Base-by-base conservation (phyloP, 2,797 vertebrate species). In the Lithobates sylvaticus region DNA sequence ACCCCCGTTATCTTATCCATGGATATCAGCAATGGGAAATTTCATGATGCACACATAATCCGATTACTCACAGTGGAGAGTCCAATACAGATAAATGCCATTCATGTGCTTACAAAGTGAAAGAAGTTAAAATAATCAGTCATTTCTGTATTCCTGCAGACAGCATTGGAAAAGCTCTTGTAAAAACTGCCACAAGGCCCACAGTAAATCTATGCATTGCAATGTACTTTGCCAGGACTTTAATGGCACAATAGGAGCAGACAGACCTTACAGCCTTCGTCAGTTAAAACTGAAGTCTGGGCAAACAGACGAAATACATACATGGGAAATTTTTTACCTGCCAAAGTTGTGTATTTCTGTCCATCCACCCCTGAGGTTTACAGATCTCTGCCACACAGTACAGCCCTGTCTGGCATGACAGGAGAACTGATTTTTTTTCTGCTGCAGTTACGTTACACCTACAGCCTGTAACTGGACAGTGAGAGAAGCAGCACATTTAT, bases 31-130 rank as follows among this genome's bases (percentile, higher is more conserved):
- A 58, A 64, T 29, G 26, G 21, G 74, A 27, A 34, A 77, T 23
- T 70, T 16, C 1, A 12, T 50, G 78, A 70, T 4, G 78, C 78
- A 47, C 27, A 67, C 15, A 29, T 69, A 80, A 80, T 70, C 10
- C 10, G 32, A 54, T 80, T 50, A 69, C 21, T 80, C 3, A 47
- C 65, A 54, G 65, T 29, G 16, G 42, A 13, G 16, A 70, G 39
- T 68, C 15, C 77, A 16, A 64, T 77, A 36, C 10, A 34, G 54
- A n/a, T n/a, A 21, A 78, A 64, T 18, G 39, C 42, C 58, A 47
- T 68, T 69, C 77, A 29, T 69, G 26, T 36, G 61, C 39, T 47
- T 36, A 64, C 26, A n/a, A 13, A 39, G 26, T 70, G 27, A 42
- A 50, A 50, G 23, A 69, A 1, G 29, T 29, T 80, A 70, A 27